These are phyloP conservation scores for Himalopsyche phryganea DNA, from an alignment of 1,140 invertebrate species.

Conservation along the genomic window DNA sequence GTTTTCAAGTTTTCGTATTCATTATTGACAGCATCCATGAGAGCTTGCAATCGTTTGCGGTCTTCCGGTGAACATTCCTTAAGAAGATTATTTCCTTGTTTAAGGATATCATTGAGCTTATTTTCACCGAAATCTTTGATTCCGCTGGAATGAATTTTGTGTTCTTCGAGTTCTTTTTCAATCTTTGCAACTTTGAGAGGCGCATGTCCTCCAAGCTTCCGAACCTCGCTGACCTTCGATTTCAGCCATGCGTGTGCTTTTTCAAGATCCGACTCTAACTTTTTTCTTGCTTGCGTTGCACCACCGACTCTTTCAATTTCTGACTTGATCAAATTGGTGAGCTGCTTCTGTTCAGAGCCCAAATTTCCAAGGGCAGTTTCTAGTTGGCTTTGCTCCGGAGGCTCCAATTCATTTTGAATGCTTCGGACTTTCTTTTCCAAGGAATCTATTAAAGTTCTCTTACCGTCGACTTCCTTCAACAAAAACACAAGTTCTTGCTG, in stretches of 20 bases:
- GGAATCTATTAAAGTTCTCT: slow-evolving; percentile 76
- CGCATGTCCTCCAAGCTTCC: slow-evolving; percentile 69
- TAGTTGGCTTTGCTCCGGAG: slow-evolving; percentile 68
- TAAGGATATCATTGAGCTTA: slow-evolving; percentile 70
- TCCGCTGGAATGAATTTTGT: slow-evolving; percentile 69
- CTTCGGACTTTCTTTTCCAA: slow-evolving; percentile 78
- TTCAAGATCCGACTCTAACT: slow-evolving; percentile 74
- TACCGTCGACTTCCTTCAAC: slow-evolving; percentile 79
- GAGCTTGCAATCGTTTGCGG: slow-evolving; percentile 59
- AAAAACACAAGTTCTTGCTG: slow-evolving; percentile 68
- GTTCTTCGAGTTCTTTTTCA: slow-evolving; percentile 73
- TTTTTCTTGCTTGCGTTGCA: slow-evolving; percentile 65
- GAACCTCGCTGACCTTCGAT: slow-evolving; percentile 69
- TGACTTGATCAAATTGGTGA: slow-evolving; percentile 66
- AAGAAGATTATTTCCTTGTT: slow-evolving; percentile 69
- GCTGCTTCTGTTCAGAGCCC: slow-evolving; percentile 66
- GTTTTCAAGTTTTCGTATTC: slow-evolving; percentile 68
- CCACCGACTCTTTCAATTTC: slow-evolving; percentile 68
- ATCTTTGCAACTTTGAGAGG: slow-evolving; percentile 70
- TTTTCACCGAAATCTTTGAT: slow-evolving; percentile 76
- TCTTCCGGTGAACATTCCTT: slow-evolving; percentile 78
- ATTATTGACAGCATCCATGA: slow-evolving; percentile 65
- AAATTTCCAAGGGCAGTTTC: slow-evolving; percentile 64
- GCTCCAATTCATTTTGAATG: slow-evolving; percentile 82
- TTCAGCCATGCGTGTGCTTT: slow-evolving; percentile 76